Evolutionary conservation across 2,113 vertebrate species (phyloP), one percentile per base, ranked within the genome.

Genomic region (Riparia riparia): DNA sequence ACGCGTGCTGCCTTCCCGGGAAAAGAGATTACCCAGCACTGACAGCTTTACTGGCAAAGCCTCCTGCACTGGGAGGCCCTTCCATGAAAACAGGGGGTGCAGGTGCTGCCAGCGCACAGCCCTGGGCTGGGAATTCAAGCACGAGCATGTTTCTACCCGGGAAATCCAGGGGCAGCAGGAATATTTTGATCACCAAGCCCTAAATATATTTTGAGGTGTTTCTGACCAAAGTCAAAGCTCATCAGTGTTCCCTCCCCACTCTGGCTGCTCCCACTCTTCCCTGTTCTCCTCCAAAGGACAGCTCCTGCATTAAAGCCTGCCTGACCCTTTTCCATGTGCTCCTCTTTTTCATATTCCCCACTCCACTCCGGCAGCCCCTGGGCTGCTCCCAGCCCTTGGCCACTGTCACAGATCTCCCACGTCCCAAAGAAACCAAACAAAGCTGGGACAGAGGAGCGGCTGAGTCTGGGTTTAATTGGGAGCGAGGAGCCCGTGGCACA

Each of bases 71-170:
- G 39, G 72, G 54, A 77, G 79, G 9, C 16, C 69, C 26, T 50
- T 58, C 37, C 56, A 21, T 31, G 29, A 19, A 32, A 79, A 39
- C 6, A 77, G 54, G 45, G 84, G 76, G 28, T 61, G 39, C 17
- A 18, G 1, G 4, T 12, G 37, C 21, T 79, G 32, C 64, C 82
- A 71, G 71, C 51, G 25, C 3, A 1, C 8, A 47, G 37, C 72
- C 29, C 82, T 7, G 51, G 42, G 45, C 44, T 66, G 72, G 66
- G 63, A 91, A 64, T n/a, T 78, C 44, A 37, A 44, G 41, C 76
- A 54, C 0, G 0, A 66, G 39, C 1, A 0, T 37, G 37, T 69
- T 70, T 80, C 79, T 39, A 3, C 15, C 42, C 0, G 0, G 24
- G 76, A 34, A 73, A 50, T 29, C 21, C 11, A 16, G 44, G 31